These are phyloP conservation scores for Microtus oregoni DNA, from an alignment of 2,113 vertebrate genomes.

Conservation along the genomic window DNA sequence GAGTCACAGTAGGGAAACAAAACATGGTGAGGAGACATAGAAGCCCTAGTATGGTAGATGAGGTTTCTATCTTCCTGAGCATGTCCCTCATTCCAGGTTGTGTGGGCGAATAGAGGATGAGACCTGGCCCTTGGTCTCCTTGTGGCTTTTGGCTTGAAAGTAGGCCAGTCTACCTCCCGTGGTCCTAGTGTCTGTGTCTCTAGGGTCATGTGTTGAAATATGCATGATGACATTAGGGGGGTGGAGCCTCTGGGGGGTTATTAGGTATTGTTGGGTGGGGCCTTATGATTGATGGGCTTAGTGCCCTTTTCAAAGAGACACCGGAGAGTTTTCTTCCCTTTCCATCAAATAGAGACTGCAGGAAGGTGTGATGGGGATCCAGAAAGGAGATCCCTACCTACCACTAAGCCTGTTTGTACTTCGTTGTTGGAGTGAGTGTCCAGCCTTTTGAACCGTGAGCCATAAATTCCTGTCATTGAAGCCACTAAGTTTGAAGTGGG, in stretches of 20 bases:
- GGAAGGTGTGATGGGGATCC: too few species aligned
- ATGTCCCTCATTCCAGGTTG: fast-evolving
- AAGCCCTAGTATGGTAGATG: too few species aligned
- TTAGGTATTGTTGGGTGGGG: background rate
- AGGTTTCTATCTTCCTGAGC: background rate
- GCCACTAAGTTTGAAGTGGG: too few species aligned
- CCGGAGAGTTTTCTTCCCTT: too few species aligned
- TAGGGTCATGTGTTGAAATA: background rate
- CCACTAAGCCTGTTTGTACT: background rate
- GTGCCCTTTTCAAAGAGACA: background rate
- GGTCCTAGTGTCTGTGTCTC: background rate
- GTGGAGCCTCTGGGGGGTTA: background rate
- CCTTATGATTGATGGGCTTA: background rate
- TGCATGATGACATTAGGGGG: background rate
- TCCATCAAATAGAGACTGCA: background rate
- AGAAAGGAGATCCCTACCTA: too few species aligned
- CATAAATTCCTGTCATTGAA: background rate
- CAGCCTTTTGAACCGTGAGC: background rate
- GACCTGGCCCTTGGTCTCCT: too few species aligned
- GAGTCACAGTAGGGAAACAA: background rate
- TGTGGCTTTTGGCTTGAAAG: fast-evolving
- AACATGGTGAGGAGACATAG: background rate
- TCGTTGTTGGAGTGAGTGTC: fast-evolving
- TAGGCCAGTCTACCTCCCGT: background rate
- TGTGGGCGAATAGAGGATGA: background rate